phyloP scores from a whole-genome alignment of 2,113 vertebrate genomes.

The Chelonoidis abingdonii region DNA sequence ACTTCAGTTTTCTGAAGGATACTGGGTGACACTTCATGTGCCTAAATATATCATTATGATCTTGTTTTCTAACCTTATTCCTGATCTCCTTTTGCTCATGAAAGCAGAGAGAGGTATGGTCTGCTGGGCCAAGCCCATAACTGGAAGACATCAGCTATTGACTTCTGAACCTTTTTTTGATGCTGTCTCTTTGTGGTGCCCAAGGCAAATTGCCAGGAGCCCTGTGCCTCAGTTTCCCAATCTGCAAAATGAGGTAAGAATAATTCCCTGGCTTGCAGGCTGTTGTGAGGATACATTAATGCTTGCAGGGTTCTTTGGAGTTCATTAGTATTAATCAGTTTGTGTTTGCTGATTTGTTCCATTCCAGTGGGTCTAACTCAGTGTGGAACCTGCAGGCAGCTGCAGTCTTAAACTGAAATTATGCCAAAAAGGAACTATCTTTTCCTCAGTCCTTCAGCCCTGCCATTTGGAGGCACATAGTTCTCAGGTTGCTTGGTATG shows the following conservation, averaged over 20 bases:
- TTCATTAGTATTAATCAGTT: constrained; percentile 10
- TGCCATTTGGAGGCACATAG: rapidly evolving
- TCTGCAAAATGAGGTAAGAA: not conserved
- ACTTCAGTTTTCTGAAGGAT: constrained; percentile 29
- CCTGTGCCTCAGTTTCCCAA: not conserved
- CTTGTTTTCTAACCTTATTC: constrained; percentile 36
- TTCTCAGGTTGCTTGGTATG: rapidly evolving
- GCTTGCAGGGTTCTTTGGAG: not conserved
- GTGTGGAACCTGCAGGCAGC: not conserved
- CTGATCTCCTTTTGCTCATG: not conserved
- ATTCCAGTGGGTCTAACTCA: not conserved
- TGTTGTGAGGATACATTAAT: not conserved
- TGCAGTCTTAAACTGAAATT: not conserved
- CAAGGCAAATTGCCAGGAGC: not conserved
- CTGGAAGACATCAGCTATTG: not conserved
- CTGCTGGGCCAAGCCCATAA: not conserved
- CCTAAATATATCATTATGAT: not conserved
- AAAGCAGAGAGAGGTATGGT: not conserved
- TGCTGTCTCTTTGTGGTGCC: rapidly evolving
- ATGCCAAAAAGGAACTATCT: not conserved
- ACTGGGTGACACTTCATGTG: rapidly evolving
- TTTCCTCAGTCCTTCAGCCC: not conserved
- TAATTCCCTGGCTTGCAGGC: not conserved
- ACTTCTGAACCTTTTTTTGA: rapidly evolving
- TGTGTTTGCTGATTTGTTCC: constrained; percentile 3